Percentiles rank a stretch among this genome's conserved stretches.
Evolutionary conservation across 2,888 invertebrate genomes (phyloP).

Genomic region (Drosophila nigricruria): DNA sequence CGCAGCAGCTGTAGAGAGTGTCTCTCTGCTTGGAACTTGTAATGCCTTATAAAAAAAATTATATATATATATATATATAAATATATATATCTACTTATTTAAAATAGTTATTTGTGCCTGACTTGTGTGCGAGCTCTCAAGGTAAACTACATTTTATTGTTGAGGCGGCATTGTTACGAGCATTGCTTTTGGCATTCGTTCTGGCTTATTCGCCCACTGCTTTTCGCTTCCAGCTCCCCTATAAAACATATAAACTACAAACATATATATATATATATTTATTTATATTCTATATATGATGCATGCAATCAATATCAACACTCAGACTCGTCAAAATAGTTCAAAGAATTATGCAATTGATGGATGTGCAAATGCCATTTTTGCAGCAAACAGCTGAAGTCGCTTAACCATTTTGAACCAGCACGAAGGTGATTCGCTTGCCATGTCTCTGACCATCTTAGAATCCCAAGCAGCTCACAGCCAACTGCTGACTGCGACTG

Average conservation of each 20-base stretch:
- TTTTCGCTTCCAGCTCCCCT: slow-evolving; percentile 25
- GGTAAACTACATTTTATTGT: slow-evolving; percentile 81
- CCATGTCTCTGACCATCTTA: slow-evolving; percentile 46
- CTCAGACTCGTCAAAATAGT: slow-evolving; percentile 32
- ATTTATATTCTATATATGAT: slow-evolving; percentile 23
- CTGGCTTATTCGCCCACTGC: slow-evolving; percentile 73
- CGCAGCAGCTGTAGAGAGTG: slow-evolving; percentile 23
- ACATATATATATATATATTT: slow-evolving; percentile 24
- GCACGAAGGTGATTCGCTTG: slow-evolving; percentile 58
- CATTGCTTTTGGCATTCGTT: slow-evolving; percentile 76
- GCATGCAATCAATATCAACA: slow-evolving; percentile 44
- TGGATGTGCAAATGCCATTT: slow-evolving; percentile 35
- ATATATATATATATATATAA: slow-evolving; percentile 3
- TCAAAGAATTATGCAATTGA: slow-evolving; percentile 49
- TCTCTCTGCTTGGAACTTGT: slow-evolving; percentile 48
- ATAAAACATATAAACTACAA: slow-evolving; percentile 21
- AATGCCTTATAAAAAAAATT: slow-evolving; percentile 68
- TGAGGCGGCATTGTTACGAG: slow-evolving; percentile 76
- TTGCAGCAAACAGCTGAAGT: not conserved
- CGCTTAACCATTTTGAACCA: slow-evolving; percentile 29
- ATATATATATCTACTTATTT: slow-evolving; percentile 70
- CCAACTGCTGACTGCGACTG: slow-evolving; percentile 41
- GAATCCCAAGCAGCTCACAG: slow-evolving; percentile 34
- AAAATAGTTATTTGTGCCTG: slow-evolving; percentile 63
- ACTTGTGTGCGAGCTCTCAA: slow-evolving; percentile 62